Base-by-base conservation (phyloP, 2,113 vertebrate species). In the Colaptes auratus region DNA sequence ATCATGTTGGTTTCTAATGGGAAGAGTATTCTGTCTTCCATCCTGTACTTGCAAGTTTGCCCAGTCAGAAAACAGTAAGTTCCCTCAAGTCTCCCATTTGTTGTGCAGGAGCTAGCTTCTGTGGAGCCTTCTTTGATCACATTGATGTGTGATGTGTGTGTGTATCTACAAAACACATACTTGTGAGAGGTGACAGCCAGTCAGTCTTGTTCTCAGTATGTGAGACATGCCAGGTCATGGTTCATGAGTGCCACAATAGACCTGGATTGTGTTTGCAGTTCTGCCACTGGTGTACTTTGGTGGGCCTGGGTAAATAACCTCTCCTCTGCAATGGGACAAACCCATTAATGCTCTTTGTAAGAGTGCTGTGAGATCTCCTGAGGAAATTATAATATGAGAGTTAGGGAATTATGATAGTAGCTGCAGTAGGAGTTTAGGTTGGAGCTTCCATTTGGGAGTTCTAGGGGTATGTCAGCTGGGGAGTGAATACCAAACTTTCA, bases 131-230 rank as follows among this genome's bases (percentile, higher is more conserved):
- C 24, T 60, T 20, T 14, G n/a, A 6, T 64, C n/a, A 59, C 18
- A 15, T 31, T 36, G 66, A 15, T 39, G 35, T 35, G 18, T 23
- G 17, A n/a, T 0, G 0, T 58, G 9, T 3, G 1, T 56, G 23
- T 4, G 0, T 73, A 27, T 56, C 42, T n/a, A 35, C 30, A 42
- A 42, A 79, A 56, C 5, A 15, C 0, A 1, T 48, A 1, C 7
- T n/a, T 28, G 3, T 63, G 48, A 58, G 53, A 39, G 19, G 64
- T 3, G 2, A 6, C 30, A 82, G 2, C 25, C 14, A 15, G 17
- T 27, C 14, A 15, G 17, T 27, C 36, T 78, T 10, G 1, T 50
- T 86, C 30, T 71, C 15, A 4, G 6, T 46, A 2, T 7, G 7
- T 58, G 42, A 82, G 48, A 12, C 33, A 24, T 75, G 21, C 77